A percentile compares a stretch with the other conserved stretches of the same genome.
Conservation (phyloP, 2,888 invertebrate genomes). For the Campoplex nolae region DNA sequence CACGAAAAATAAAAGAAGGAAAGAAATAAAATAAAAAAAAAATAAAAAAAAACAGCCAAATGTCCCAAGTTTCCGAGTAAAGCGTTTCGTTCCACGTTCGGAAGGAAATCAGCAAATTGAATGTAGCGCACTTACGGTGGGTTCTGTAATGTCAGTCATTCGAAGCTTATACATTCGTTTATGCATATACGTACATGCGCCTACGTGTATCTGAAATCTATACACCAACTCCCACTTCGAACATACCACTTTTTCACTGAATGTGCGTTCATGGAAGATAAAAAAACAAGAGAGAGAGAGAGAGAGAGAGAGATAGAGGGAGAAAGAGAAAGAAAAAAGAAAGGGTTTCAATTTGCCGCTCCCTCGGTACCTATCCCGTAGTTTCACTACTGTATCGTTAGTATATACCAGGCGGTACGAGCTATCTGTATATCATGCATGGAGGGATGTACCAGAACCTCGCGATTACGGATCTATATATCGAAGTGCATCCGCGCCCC, state of each 20-base stretch:
- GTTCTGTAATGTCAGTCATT: constrained; percentile 74
- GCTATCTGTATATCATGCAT: constrained; percentile 35
- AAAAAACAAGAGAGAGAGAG: constrained; percentile 28
- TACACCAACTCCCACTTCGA: constrained; percentile 6
- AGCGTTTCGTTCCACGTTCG: constrained; percentile 65
- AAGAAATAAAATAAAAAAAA: not conserved
- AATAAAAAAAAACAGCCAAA: constrained; percentile 28
- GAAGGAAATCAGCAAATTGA: constrained; percentile 76
- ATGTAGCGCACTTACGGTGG: constrained; percentile 71
- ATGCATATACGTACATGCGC: constrained; percentile 28
- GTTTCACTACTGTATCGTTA: constrained; percentile 42
- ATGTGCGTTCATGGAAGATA: constrained; percentile 57
- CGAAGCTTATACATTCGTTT: constrained; percentile 60
- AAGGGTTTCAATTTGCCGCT: constrained; percentile 71
- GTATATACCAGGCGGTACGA: constrained; percentile 3
- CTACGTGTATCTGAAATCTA: not conserved
- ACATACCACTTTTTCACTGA: constrained; percentile 41
- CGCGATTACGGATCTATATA: constrained; percentile 63
- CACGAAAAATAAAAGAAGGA: not conserved
- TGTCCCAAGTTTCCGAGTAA: constrained; percentile 66
- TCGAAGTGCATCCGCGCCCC: constrained; percentile 52
- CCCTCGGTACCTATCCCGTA: constrained; percentile 54
- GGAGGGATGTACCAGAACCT: constrained; percentile 55
- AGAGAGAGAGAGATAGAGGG: not conserved
- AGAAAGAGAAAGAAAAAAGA: constrained; percentile 10